Evolutionary conservation across 2,113 vertebrate genomes (phyloP), one percentile per base, ranked within the genome.

Genomic region (Montifringilla adamsi): DNA sequence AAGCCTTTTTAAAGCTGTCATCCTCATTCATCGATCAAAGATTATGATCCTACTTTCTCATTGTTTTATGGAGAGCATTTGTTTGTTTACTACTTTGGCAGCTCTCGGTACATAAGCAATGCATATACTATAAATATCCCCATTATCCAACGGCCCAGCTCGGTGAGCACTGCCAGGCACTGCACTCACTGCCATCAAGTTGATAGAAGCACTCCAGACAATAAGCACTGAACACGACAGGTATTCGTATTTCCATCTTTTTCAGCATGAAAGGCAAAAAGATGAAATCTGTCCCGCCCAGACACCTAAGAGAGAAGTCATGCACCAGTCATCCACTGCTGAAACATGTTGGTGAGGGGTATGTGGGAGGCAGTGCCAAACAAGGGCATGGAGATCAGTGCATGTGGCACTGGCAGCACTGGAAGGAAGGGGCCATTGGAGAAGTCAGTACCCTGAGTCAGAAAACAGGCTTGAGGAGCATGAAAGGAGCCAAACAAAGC

Each of bases 51-150:
- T 94, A 84, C 85, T 96, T 96, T 94, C 90, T 90, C 88, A 89
- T 90, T 96, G 93, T 93, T 96, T 96, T 95, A 95, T 95, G 88
- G 88, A 94, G 88, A 96, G 41, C 92, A 94, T 94, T 96, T 96
- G 94, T 94, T 96, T 96, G 94, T 96, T 97, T 96, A 96, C 88
- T 95, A 76, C 94, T 95, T 94, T 93, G 96, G 95, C 90, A 95
- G 86, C 95, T 79, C 68, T 94, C 0, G 4, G 73, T 96, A 86
- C 83, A 69, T 82, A 91, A 84, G 90, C 90, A 89, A 90, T 92
- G 79, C 90, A 86, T 53, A 66, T 92, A 58, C 94, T 68, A 93
- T 95, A 96, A 95, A 94, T 96, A 96, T 78, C 87, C 43, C 58
- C 90, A 82, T 95, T 95, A 95, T 92, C 83, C 31, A 0, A 72